A percentile compares a stretch with the other conserved stretches of the same genome.
These are phyloP conservation scores for Eretmocerus hayati DNA, from an alignment of 2,888 invertebrate genomes.

Conservation along the genomic window DNA sequence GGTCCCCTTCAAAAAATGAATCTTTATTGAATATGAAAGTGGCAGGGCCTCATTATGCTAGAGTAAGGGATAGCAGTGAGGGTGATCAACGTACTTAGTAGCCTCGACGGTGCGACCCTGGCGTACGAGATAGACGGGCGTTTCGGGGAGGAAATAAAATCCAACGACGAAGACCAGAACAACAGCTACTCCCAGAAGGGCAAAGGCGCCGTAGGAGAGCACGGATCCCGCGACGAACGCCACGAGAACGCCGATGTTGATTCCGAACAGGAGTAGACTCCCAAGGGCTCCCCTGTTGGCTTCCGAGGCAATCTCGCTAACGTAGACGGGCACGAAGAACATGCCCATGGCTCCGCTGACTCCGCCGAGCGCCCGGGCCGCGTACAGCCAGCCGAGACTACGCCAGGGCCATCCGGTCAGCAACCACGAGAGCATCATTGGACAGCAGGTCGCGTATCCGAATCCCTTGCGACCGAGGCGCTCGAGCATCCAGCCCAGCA, in stretches of 20 bases:
- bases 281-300: constrained; percentile 51
- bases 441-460: constrained; percentile 50
- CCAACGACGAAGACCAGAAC: constrained; percentile 44
- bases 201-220: constrained; percentile 46
- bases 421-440: constrained; percentile 55
- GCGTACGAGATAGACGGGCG: constrained; percentile 49
- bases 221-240: constrained; percentile 46
- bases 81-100: constrained; percentile 37
- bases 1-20: no score
- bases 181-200: constrained; percentile 42
- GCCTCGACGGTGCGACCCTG: constrained; percentile 42
- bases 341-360: constrained; percentile 52
- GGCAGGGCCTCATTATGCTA: no score
- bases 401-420: constrained; percentile 50
- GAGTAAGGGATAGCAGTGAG: no score
- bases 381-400: constrained; percentile 47
- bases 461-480: constrained; percentile 52
- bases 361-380: constrained; percentile 55
- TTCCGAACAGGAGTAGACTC: constrained; percentile 49
- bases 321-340: constrained; percentile 56
- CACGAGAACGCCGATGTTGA: constrained; percentile 47
- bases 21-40: no score
- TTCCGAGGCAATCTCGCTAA: constrained; percentile 58
- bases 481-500: constrained; percentile 49
- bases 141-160: constrained; percentile 52